Conservation (phyloP, 2,888 invertebrate species). For the Andrena fulva region DNA sequence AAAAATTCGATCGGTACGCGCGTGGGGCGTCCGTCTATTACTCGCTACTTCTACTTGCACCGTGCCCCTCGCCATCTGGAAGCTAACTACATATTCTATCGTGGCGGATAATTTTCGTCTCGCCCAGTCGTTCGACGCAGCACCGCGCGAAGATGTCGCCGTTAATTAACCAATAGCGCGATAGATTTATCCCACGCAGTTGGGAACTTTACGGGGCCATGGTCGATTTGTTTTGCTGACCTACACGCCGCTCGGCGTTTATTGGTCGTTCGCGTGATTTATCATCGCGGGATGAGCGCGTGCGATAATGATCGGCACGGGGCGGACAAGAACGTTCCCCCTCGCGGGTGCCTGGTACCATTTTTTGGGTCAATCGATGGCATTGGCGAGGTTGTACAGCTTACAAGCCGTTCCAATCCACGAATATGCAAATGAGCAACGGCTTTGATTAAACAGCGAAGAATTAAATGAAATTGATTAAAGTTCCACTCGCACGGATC, state of each 20-base stretch:
- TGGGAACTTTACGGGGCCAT: slow-evolving; percentile 61
- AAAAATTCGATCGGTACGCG: too few species aligned
- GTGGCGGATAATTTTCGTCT: slow-evolving; percentile 38
- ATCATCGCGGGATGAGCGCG: slow-evolving; percentile 70
- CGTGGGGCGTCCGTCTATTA: too few species aligned
- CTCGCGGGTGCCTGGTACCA: slow-evolving; percentile 9
- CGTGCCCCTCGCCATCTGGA: not conserved
- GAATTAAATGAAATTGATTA: too few species aligned
- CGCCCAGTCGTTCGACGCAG: slow-evolving; percentile 45
- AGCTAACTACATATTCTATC: slow-evolving; percentile 25
- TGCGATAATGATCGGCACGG: slow-evolving; percentile 73
- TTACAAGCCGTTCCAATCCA: too few species aligned
- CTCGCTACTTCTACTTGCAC: too few species aligned
- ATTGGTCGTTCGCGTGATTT: slow-evolving; percentile 78
- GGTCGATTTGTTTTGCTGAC: slow-evolving; percentile 68
- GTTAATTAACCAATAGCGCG: slow-evolving; percentile 78
- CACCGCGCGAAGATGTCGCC: slow-evolving; percentile 22
- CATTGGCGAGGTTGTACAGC: slow-evolving; percentile 5
- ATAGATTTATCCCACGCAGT: slow-evolving; percentile 74
- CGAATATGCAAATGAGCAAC: too few species aligned
- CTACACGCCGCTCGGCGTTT: slow-evolving; percentile 65
- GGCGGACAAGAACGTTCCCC: slow-evolving; percentile 42
- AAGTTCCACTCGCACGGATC: too few species aligned
- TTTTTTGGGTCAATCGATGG: slow-evolving; percentile 43
- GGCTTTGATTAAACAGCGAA: too few species aligned